A percentile compares a stretch with the other conserved stretches of the same genome.
Evolutionary conservation across 2,888 invertebrate species (phyloP).

Genomic region (Phortica okadai): DNA sequence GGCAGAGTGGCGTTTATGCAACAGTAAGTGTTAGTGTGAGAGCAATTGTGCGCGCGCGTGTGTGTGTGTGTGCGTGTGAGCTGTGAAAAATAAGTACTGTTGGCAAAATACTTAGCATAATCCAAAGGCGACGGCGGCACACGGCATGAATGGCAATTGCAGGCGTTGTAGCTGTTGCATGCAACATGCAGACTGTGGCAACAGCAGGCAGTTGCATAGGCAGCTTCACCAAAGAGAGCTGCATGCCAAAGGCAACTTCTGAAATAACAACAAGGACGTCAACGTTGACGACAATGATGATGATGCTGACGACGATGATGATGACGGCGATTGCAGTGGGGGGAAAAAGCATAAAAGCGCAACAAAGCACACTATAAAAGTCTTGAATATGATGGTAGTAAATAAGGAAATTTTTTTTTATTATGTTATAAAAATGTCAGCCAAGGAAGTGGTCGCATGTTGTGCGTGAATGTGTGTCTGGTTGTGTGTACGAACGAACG

Average conservation of each 20-base stretch:
- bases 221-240: conserved; percentile 11
- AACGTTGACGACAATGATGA: background rate
- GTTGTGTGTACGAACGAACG: background rate
- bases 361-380: conserved; percentile 33
- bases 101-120: conserved; percentile 64
- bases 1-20: conserved; percentile 39
- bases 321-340: background rate
- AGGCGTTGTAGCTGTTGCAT: background rate
- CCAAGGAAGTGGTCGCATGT: conserved; percentile 38
- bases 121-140: conserved; percentile 52
- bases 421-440: conserved; percentile 50
- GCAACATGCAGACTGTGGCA: background rate
- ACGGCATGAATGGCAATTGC: conserved; percentile 31
- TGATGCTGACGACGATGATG: background rate
- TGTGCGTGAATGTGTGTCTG: conserved; percentile 23
- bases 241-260: conserved; percentile 13
- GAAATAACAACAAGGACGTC: conserved; percentile 26
- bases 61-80: conserved; percentile 39
- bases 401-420: conserved; percentile 52
- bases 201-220: conserved; percentile 1
- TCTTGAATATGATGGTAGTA: conserved; percentile 39
- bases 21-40: conserved; percentile 29
- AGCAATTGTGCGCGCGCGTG: conserved; percentile 21
- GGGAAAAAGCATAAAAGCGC: conserved; percentile 26
- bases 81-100: conserved; percentile 54